Evolutionary conservation across 2,888 invertebrate species (phyloP), one percentile per base, ranked within the genome.

Genomic region (Aphodius granarius): DNA sequence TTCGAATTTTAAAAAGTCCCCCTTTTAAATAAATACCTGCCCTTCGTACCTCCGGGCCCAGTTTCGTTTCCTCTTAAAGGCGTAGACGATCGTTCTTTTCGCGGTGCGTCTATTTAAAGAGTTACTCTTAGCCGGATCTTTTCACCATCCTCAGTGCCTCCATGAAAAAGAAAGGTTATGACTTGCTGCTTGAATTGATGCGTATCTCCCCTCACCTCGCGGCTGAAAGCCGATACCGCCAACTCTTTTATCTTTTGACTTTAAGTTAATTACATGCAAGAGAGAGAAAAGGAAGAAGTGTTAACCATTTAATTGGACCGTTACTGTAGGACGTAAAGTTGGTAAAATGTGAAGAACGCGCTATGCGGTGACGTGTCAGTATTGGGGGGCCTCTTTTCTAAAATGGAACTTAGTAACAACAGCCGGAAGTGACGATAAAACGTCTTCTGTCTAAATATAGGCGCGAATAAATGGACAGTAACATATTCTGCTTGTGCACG

Each of bases 11-110:
- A 16, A 20, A 43, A 68, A 22, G 20, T 68, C 68, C 66, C 65
- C 66, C 66, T 68, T 68, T 68, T 68, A 68, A 68, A 68, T 68
- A 68, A 68, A 68, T 68, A 68, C 68, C 21, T 68, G 20, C 68
- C 68, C 68, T 22, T 20, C 68, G 20, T 68, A 6, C 9, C 20
- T 17, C 20, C 68, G 0, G 1, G 9, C 43, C 43, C 2, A 43
- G 4, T 20, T 68, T 22, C 68, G 19, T 68, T 68, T 68, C 20
- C 20, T 68, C 68, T 68, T 22, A 19, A 68, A 68, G 68, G 20
- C 22, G 20, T 19, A 68, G 13, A 6, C 68, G 68, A 68, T 19
- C 13, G 15, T 21, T 20, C 66, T 66, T 66, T 21, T 68, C 68
- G 22, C 17, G 19, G 65, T 18, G 19, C 20, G 68, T 19, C 68